A percentile compares a stretch with the other conserved stretches of the same genome.
These are phyloP conservation scores for Merluccius polli DNA, from an alignment of 2,797 vertebrate species.

Conservation along the genomic window DNA sequence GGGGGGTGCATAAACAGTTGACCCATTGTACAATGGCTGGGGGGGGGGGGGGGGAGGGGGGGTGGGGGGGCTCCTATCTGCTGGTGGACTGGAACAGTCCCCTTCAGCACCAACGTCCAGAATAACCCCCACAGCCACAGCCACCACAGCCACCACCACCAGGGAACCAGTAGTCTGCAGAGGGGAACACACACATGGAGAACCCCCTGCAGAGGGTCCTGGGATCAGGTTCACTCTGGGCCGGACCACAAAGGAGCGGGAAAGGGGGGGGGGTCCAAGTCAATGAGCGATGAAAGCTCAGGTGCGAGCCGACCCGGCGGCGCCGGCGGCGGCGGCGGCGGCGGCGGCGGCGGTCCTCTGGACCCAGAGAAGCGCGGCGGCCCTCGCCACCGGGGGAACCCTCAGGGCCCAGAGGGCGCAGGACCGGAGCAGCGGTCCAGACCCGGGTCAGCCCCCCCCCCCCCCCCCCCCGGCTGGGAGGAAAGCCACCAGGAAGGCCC, in stretches of 20 bases:
- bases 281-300: constrained; percentile 50
- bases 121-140: background rate
- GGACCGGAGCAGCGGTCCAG: constrained; percentile 52
- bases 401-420: constrained; percentile 35
- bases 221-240: constrained; percentile 21
- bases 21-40: constrained; percentile 75
- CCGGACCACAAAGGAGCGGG: constrained; percentile 20
- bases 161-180: background rate
- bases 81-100: constrained; percentile 54
- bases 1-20: constrained; percentile 63
- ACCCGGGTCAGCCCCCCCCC: too few species aligned
- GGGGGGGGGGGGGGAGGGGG: constrained; percentile 42
- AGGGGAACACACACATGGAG: constrained; percentile 16
- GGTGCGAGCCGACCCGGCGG: constrained; percentile 11
- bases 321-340: constrained; percentile 38
- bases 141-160: background rate
- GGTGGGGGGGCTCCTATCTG: constrained; percentile 17
- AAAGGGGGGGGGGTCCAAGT: constrained; percentile 13
- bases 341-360: constrained; percentile 53
- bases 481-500: constrained; percentile 37
- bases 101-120: background rate
- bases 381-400: constrained; percentile 23
- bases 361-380: constrained; percentile 66
- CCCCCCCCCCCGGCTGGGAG: constrained; percentile 53
- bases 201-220: background rate